phyloP scores from a whole-genome alignment of 2,113 vertebrate species.

The Strix uralensis region DNA sequence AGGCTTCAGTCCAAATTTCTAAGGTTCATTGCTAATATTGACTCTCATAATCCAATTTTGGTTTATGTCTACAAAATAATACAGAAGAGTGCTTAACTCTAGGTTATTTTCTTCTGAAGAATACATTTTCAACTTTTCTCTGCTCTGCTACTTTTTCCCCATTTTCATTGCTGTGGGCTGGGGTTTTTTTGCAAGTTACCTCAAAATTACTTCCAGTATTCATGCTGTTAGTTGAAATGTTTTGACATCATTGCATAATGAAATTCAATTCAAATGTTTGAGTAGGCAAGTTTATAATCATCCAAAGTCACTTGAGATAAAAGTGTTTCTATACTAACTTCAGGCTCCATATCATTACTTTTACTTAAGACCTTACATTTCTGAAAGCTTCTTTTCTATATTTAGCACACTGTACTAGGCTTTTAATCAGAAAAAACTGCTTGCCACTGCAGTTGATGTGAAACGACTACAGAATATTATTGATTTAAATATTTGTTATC shows the following conservation, averaged over 20 bases:
- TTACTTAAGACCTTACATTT: not conserved
- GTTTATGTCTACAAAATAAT: not conserved
- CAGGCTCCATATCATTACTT: not conserved
- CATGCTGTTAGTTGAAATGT: not conserved
- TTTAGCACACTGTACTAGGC: not conserved
- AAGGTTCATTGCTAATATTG: not conserved
- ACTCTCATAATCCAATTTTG: not conserved
- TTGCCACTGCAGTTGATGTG: not conserved
- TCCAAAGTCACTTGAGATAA: not conserved
- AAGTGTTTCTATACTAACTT: not conserved
- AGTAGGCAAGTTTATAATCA: not conserved
- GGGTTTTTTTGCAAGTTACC: not conserved
- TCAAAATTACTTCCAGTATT: not conserved
- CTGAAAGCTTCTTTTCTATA: not conserved
- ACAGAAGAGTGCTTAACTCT: not conserved
- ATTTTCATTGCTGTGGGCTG: rapidly evolving
- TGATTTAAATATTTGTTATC: not conserved
- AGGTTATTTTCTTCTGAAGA: not conserved
- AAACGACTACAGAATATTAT: not conserved
- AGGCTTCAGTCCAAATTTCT: not conserved
- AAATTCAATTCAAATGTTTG: not conserved
- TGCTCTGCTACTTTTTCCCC: rapidly evolving
- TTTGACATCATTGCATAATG: not conserved
- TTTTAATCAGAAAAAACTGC: not conserved
- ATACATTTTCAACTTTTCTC: not conserved